Evolutionary conservation across 2,113 vertebrate genomes (phyloP), one percentile per base, ranked within the genome.

Genomic region (Hippocampus mohnikei): DNA sequence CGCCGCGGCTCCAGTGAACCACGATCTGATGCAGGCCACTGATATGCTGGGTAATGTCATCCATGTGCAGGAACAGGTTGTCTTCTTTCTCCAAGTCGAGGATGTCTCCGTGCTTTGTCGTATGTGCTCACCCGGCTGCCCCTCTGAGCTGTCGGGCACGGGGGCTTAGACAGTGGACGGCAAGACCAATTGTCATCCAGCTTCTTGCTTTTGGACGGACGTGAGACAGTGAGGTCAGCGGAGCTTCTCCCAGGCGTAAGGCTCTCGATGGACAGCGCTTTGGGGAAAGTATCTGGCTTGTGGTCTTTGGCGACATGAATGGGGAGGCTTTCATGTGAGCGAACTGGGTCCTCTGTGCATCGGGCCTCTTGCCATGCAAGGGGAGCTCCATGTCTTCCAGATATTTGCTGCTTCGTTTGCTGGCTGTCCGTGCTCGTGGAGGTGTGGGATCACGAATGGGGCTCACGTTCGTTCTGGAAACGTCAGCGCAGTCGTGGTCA

Each of bases 261-360:
- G 80, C 97, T 98, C 88, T 99, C 97, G 1, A 98, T 97, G 20
- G 97, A 99, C 21, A 99, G 92, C 0, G 97, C 96, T 89, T 98
- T 98, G 46, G 97, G 97, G 82, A 99, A 98, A 3, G 97, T 99
- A 18, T 96, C 97, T 0, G 97, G 97, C 76, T 98, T 99, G 82
- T 99, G 96, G 84, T 99, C 96, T 89, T 97, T 96, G 67, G 97
- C 97, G 81, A 99, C 88, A 83, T 96, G 94, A 37, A 98, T 93
- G 59, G 98, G 92, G 78, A 98, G 83, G 83, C 95, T 93, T 84
- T 99, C 95, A 63, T 97, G 96, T 10, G 97, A 99, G 70, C 88
- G 75, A 96, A 99, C 46, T 94, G 94, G 55, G 90, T 94, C 52
- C 82, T 89, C 29, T 33, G 29, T 33, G 4, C 29, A 33, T 33